Conservation (phyloP, 2,888 invertebrate genomes). For the Zonitis immaculata region DNA sequence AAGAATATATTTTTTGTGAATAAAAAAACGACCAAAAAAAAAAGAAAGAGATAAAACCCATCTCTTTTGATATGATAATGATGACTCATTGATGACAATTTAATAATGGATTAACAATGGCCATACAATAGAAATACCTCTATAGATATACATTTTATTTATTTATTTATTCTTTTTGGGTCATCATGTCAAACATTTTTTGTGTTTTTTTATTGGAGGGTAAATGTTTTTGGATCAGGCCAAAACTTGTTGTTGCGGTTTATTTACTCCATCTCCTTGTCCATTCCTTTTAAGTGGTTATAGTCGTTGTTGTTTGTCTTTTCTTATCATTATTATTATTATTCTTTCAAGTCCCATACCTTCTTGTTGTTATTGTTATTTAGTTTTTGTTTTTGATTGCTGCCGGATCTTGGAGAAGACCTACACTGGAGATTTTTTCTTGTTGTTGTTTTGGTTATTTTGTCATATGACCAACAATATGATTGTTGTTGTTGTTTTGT, state of each 20-base stretch:
- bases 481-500: too few species aligned
- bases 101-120: not conserved
- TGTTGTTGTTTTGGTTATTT: too few species aligned
- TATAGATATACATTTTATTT: too few species aligned
- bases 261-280: not conserved
- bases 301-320: too few species aligned
- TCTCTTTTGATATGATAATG: not conserved
- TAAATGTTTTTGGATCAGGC: not conserved
- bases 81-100: not conserved
- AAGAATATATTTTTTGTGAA: too few species aligned
- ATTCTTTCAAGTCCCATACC: not conserved
- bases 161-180: slow-evolving; percentile 6
- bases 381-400: not conserved
- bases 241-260: not conserved
- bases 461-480: too few species aligned
- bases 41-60: too few species aligned
- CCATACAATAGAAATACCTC: not conserved
- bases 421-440: not conserved
- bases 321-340: not conserved
- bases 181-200: slow-evolving; percentile 35
- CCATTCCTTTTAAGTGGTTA: not conserved
- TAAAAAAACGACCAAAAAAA: too few species aligned
- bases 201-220: too few species aligned
- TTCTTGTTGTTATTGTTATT: not conserved
- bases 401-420: not conserved